Base-by-base conservation (phyloP, 2,797 vertebrate genomes). In the Lates japonicus region DNA sequence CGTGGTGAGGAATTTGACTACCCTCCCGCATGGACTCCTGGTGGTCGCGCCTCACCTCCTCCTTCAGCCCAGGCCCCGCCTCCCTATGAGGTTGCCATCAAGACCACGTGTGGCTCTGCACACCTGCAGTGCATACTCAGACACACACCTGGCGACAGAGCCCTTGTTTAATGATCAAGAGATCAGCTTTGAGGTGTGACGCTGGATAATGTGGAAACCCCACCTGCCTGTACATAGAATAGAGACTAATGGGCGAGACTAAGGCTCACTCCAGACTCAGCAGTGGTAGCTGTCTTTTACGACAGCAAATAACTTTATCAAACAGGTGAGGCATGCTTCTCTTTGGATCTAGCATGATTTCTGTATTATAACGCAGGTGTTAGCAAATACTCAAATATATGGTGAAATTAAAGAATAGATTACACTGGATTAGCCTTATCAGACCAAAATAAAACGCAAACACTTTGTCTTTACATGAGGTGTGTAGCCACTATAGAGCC, bases 121-220 rank as follows among this genome's bases (percentile, higher is more conserved):
- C 94, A 95, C 39, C 92, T 96, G 78, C 92, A 95, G 96, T 12
- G 94, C 95, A 7, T 96, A 95, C 86, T 96, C 96, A 6, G 96
- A 96, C 91, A 94, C 96, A 14, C 93, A 95, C 64, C 92, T 96
- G 81, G 90, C 95, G 2, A 77, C 94, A 0, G 95, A 96, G 83
- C 95, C 95, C 0, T 92, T 96, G 70, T 96, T 96, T 33, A 92
- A n/a, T n/a, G 94, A 81, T 96, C 95, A 1, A 64, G 96, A 96
- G 86, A 95, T 96, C 78, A 96, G 96, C 88, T 96, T 96, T 37
- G 96, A 96, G 88, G 95, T 96, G 87, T 96, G 93, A 95, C 0
- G 6, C 13, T 33, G 76, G 72, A 51, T 1, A 11, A 39, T 31
- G 64, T 22, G 5, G 29, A 44, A 12, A 0, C 2, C 6, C 7